Conservation (phyloP, 2,113 vertebrate genomes). For the Vireo altiloquus region DNA sequence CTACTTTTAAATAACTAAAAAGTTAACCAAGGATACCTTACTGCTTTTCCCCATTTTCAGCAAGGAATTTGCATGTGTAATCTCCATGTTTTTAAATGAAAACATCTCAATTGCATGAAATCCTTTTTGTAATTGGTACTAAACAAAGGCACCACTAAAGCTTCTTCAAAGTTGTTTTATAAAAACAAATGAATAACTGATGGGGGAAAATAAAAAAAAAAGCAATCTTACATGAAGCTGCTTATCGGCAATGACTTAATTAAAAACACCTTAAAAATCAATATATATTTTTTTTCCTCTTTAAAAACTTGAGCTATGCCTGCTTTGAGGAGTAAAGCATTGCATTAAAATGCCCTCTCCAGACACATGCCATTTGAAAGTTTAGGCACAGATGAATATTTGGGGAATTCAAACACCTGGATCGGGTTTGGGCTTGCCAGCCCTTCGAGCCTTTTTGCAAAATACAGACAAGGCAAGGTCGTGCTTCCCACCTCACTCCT, state of each 20-base stretch:
- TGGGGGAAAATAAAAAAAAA: not conserved
- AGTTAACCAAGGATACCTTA: slow-evolving; percentile 82
- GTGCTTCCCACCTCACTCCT: slow-evolving; percentile 15
- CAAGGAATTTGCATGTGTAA: slow-evolving; percentile 71
- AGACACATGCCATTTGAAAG: slow-evolving; percentile 65
- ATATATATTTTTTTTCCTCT: not conserved
- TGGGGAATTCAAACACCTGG: slow-evolving; percentile 73
- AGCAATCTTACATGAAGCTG: slow-evolving; percentile 44
- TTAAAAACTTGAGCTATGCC: slow-evolving; percentile 36
- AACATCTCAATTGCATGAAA: slow-evolving; percentile 66
- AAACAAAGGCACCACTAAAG: slow-evolving; percentile 66
- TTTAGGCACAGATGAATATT: slow-evolving; percentile 64
- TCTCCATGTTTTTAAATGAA: slow-evolving; percentile 73
- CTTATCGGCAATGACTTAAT: not conserved
- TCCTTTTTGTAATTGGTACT: slow-evolving; percentile 65
- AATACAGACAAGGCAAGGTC: slow-evolving; percentile 23
- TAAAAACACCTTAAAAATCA: slow-evolving; percentile 52
- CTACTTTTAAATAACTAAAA: slow-evolving; percentile 86
- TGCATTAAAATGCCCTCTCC: slow-evolving; percentile 65
- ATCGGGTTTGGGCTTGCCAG: slow-evolving; percentile 50
- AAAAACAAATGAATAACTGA: slow-evolving; percentile 42
- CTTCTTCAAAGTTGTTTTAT: slow-evolving; percentile 54
- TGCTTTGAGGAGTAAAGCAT: slow-evolving; percentile 54
- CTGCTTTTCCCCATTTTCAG: slow-evolving; percentile 68
- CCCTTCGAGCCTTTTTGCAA: not conserved